These are phyloP conservation scores for Onychomys arenicola DNA, from an alignment of 2,797 vertebrate species.

Conservation along the genomic window DNA sequence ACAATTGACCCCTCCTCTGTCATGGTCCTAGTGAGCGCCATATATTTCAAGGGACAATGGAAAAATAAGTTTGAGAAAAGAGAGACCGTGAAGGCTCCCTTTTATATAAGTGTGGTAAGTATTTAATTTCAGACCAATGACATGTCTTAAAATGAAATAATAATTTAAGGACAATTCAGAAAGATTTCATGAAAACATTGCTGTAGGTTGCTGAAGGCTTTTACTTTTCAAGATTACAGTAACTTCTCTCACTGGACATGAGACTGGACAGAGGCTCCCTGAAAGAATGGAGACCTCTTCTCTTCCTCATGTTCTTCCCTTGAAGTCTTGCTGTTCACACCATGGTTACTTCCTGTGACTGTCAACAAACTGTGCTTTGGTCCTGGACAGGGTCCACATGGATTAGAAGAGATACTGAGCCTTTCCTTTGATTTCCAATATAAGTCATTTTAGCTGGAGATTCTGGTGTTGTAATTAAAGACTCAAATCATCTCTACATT, in stretches of 20 bases:
- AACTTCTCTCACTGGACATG: not conserved
- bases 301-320: not conserved
- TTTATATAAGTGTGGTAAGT: constrained; percentile 91
- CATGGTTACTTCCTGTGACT: not conserved
- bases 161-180: not conserved
- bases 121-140: not conserved
- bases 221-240: not conserved
- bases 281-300: not conserved
- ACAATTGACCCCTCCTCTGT: constrained; percentile 86
- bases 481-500: not conserved
- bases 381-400: not conserved
- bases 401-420: not conserved
- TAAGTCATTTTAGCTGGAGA: not conserved
- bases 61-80: constrained; percentile 88
- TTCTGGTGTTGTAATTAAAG: not conserved
- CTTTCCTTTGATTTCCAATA: not conserved
- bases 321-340: not conserved
- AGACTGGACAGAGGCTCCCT: not conserved
- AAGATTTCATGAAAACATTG: not conserved
- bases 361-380: not conserved
- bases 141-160: not conserved
- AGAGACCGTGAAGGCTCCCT: constrained; percentile 91
- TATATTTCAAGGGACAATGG: constrained; percentile 98
- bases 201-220: not conserved
- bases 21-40: constrained; percentile 93